Percentiles rank a stretch among this genome's conserved stretches.
phyloP scores from a whole-genome alignment of 2,113 vertebrate genomes.

The Heteronetta atricapilla region DNA sequence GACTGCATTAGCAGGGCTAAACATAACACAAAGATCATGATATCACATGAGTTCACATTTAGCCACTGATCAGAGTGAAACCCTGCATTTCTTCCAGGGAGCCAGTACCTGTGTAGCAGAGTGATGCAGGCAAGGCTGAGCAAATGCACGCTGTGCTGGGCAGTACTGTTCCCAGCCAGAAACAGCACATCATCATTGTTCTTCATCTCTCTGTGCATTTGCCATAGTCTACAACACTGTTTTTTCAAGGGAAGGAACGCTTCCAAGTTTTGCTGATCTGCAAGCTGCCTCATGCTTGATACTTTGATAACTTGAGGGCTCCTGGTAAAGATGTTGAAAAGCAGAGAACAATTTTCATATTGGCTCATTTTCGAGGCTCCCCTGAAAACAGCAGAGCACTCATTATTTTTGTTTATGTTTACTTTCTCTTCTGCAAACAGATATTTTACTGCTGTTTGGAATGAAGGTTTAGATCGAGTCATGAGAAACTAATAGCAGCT shows the following conservation, averaged over 20 bases:
- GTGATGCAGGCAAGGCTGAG: too few species aligned
- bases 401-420: slow-evolving; percentile 46
- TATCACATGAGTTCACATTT: neutral
- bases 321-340: neutral
- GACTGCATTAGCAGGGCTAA: accelerated
- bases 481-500: slow-evolving; percentile 38
- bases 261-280: neutral
- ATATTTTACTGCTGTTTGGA: slow-evolving; percentile 35
- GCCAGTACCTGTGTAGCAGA: too few species aligned
- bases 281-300: neutral
- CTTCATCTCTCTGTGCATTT: neutral
- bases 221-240: neutral
- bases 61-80: neutral
- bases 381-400: slow-evolving; percentile 27
- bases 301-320: neutral
- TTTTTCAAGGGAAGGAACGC: neutral
- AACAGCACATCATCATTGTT: neutral
- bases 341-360: neutral
- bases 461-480: slow-evolving; percentile 28
- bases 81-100: neutral
- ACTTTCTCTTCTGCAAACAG: slow-evolving; percentile 26
- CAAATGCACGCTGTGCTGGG: accelerated
- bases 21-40: neutral
- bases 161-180: neutral
- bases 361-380: neutral